Percentiles rank a stretch among this genome's conserved stretches.
These are phyloP conservation scores for Ectropis crepuscularia DNA, from an alignment of 2,888 invertebrate genomes.

Conservation along the genomic window DNA sequence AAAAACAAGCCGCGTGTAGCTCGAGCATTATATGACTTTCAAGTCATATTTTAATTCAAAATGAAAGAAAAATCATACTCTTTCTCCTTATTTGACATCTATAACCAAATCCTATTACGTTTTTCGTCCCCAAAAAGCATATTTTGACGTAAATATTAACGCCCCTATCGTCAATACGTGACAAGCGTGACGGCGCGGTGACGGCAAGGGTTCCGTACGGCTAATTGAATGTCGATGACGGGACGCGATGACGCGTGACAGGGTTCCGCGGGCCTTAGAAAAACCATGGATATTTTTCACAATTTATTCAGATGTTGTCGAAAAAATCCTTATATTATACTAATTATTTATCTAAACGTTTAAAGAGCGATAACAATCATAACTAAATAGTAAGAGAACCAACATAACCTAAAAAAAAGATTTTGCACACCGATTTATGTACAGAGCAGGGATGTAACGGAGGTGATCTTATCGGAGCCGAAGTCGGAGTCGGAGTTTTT, in stretches of 20 bases:
- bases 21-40: no score
- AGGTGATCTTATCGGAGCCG: no score
- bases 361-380: no score
- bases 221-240: constrained; percentile 52
- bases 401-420: no score
- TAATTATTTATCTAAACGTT: no score
- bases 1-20: no score
- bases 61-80: neutral
- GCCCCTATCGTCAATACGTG: constrained; percentile 25
- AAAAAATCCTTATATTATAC: no score
- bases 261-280: constrained; percentile 34
- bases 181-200: constrained; percentile 32
- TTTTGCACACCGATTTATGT: no score
- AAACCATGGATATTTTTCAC: neutral
- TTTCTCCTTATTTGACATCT: neutral
- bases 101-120: constrained; percentile 1
- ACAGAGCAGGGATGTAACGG: no score
- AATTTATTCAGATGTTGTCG: no score
- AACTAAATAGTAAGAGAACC: no score
- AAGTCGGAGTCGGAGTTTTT: no score
- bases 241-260: constrained; percentile 44
- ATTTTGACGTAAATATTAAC: constrained; percentile 24
- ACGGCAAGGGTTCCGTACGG: constrained; percentile 40
- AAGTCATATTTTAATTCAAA: neutral
- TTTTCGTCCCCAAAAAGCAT: constrained; percentile 8